Evolutionary conservation across 2,113 vertebrate genomes (phyloP).

Genomic region (Limanda limanda): DNA sequence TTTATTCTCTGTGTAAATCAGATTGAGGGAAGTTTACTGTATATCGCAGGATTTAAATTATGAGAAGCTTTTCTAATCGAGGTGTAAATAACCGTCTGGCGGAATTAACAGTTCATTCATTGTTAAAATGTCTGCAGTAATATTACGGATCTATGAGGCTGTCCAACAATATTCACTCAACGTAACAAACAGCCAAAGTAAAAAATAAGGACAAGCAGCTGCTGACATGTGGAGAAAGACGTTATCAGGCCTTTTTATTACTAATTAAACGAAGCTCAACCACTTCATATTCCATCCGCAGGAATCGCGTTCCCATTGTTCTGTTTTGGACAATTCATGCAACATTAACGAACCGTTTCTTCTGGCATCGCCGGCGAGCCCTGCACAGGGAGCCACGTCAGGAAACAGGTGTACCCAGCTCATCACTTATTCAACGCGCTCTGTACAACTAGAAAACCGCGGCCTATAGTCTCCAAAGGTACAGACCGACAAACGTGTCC

Average conservation of each 20-base stretch:
- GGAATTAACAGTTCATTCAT: not conserved
- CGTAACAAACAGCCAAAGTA: not conserved
- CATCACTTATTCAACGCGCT: conserved; percentile 74
- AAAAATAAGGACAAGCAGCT: not conserved
- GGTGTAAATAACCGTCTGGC: too few species aligned
- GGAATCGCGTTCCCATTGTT: conserved; percentile 72
- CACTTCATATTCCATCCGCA: conserved; percentile 66
- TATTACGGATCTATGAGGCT: not conserved
- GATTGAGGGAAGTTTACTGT: not conserved
- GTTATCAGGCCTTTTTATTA: conserved; percentile 55
- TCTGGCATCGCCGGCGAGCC: conserved; percentile 52
- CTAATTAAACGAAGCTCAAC: conserved; percentile 64
- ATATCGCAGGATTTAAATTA: too few species aligned
- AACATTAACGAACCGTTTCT: conserved; percentile 73
- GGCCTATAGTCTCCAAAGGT: conserved; percentile 48
- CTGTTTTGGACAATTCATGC: conserved; percentile 62
- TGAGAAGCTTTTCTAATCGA: too few species aligned
- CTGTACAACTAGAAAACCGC: conserved; percentile 71
- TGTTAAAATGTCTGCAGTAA: not conserved
- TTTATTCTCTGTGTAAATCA: not conserved
- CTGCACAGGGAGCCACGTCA: conserved; percentile 46
- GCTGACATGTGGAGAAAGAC: conserved; percentile 13
- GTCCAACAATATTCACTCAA: not conserved
- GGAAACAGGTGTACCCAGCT: conserved; percentile 74
- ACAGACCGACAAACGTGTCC: conserved; percentile 25